Evolutionary conservation across 2,797 vertebrate genomes (phyloP), one percentile per base, ranked within the genome.

Genomic region (Hemitrygon akajei): DNA sequence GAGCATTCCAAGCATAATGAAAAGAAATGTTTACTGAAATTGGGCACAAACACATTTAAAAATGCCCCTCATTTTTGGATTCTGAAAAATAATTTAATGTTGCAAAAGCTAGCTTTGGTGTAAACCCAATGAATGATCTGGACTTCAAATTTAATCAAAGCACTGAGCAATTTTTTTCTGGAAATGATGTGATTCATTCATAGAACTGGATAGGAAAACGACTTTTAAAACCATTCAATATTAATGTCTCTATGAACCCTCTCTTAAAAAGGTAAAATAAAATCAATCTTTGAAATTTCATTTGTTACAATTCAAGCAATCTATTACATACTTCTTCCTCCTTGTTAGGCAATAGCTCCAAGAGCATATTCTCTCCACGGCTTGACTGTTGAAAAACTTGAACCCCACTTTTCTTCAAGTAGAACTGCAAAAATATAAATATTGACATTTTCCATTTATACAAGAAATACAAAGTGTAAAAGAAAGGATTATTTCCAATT

Each of bases 331-430:
- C 98, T 94, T 95, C 95, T 94, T 95, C 95, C 76, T 97, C 96
- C 6, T 97, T 96, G 95, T 94, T 95, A 93, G 94, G 79, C 93
- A 96, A 73, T 95, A 99, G 97, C 79, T 99, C 97, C 95, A 99
- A 96, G 47, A 99, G 98, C 97, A 98, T 98, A 96, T 98, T 99
- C 95, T 99, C 98, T 94, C 98, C 98, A 95, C 98, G 97, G 96
- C 99, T 99, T 96, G 97, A 98, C 96, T 99, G 98, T 95, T 99
- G 99, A 96, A 99, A 99, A 94, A 99, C 98, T 69, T 99, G 96
- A 92, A 99, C 98, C 0, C 98, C 98, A 22, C 95, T 96, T 97
- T 99, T 99, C 97, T 97, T 99, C 95, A 98, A 97, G 94, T 95
- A 98, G 95, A 98, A 99, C 98, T 99, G 94, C 1, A 81, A 94